phyloP scores from a whole-genome alignment of 2,888 invertebrate genomes.

The Lasioglossum zephyrum region DNA sequence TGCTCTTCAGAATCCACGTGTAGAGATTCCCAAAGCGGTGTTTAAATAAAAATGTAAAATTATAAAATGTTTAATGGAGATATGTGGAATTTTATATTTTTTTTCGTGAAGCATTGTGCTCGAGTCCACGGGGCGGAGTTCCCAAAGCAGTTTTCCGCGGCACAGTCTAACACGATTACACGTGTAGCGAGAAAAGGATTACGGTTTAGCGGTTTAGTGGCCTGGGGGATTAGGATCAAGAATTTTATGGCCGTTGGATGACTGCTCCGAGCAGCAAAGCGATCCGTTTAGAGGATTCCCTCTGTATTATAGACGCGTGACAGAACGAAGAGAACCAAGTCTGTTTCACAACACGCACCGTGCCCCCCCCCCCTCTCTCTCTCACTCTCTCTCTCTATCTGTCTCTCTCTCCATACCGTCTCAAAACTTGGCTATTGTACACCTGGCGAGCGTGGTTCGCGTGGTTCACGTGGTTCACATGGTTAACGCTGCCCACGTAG shows the following conservation, averaged over 20 bases:
- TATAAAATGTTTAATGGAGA: not conserved
- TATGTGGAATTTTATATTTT: not conserved
- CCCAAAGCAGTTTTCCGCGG: not conserved
- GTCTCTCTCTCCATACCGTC: not conserved
- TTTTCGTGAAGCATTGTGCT: not conserved
- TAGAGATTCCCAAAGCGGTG: no score
- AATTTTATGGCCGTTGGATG: conserved; percentile 9
- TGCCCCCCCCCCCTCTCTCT: not conserved
- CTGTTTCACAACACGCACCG: not conserved
- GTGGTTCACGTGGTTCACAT: not conserved
- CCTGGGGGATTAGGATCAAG: conserved; percentile 8
- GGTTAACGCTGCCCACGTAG: conserved; percentile 25
- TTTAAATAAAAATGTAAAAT: no score
- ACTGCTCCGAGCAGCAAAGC: not conserved
- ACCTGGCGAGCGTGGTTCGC: not conserved
- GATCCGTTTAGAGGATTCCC: not conserved
- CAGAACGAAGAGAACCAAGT: not conserved
- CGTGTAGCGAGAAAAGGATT: conserved; percentile 14
- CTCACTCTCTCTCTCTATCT: not conserved
- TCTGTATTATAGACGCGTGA: not conserved
- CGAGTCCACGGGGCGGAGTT: not conserved
- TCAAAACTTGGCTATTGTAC: conserved; percentile 48
- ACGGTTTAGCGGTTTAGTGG: not conserved
- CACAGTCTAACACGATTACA: not conserved
- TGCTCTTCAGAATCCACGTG: no score